Evolutionary conservation across 2,797 vertebrate genomes (phyloP).

Genomic region (Falco biarmicus): DNA sequence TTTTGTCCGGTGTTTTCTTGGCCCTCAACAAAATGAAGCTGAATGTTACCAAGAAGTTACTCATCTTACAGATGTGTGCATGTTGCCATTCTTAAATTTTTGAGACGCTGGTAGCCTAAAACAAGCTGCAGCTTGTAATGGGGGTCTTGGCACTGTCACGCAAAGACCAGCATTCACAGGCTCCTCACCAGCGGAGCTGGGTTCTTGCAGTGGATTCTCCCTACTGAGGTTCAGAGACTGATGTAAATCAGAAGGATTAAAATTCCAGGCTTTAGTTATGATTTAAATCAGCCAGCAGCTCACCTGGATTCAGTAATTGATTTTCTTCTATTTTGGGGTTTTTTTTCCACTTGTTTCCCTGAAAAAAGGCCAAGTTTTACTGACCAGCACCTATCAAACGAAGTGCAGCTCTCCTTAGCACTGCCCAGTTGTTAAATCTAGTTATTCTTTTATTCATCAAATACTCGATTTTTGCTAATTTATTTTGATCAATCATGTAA

Average conservation of each 20-base stretch:
- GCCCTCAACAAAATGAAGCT: not conserved
- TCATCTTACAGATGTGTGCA: not conserved
- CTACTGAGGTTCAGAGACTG: not conserved
- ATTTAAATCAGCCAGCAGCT: not conserved
- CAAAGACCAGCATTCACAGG: not conserved
- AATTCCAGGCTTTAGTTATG: not conserved
- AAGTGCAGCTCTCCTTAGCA: not conserved
- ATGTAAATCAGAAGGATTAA: not conserved
- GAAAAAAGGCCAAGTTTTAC: not conserved
- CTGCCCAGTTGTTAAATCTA: not conserved
- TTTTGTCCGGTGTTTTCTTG: not conserved
- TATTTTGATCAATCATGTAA: not conserved
- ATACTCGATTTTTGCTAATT: not conserved
- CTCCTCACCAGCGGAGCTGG: not conserved
- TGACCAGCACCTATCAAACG: not conserved
- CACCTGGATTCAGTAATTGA: not conserved
- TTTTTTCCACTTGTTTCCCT: not conserved
- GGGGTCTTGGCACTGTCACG: rapidly evolving
- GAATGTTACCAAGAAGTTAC: not conserved
- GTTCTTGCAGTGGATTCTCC: not conserved
- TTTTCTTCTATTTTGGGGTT: not conserved
- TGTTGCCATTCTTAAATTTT: not conserved
- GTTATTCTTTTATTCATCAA: conserved; percentile 17
- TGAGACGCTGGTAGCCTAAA: not conserved
- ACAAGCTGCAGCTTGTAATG: not conserved